Conservation (phyloP, 1,140 invertebrate species). For the Meloidogyne chitwoodi region DNA sequence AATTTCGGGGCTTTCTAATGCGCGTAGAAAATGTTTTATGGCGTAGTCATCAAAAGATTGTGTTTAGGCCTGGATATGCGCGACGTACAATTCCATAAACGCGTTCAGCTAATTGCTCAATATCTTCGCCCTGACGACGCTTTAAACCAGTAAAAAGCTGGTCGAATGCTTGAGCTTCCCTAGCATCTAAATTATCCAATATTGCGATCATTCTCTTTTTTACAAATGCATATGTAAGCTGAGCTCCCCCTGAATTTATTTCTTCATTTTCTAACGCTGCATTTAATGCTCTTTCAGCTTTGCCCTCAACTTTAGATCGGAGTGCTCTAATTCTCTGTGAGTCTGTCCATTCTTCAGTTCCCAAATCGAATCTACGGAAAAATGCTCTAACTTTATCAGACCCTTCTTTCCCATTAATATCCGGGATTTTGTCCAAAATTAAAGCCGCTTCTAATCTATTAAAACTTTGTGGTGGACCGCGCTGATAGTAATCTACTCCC, state of each 20-base stretch:
- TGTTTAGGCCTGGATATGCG: neutral
- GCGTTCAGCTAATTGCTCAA: neutral
- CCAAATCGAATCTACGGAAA: neutral
- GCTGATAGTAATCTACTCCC: too few species aligned
- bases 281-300: neutral
- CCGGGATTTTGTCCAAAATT: neutral
- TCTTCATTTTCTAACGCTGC: neutral
- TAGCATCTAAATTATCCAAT: neutral
- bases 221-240: neutral
- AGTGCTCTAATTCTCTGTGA: neutral
- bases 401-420: neutral
- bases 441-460: neutral
- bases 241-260: neutral
- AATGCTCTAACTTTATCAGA: neutral
- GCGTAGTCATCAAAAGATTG: neutral
- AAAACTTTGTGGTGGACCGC: too few species aligned
- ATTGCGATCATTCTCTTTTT: neutral
- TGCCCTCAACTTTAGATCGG: neutral
- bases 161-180: neutral
- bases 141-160: neutral
- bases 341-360: slow-evolving; percentile 3
- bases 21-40: neutral
- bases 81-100: neutral
- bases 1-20: neutral
- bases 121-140: neutral